These are phyloP conservation scores for Dryomyza anilis DNA, from an alignment of 2,888 invertebrate genomes.

Conservation along the genomic window DNA sequence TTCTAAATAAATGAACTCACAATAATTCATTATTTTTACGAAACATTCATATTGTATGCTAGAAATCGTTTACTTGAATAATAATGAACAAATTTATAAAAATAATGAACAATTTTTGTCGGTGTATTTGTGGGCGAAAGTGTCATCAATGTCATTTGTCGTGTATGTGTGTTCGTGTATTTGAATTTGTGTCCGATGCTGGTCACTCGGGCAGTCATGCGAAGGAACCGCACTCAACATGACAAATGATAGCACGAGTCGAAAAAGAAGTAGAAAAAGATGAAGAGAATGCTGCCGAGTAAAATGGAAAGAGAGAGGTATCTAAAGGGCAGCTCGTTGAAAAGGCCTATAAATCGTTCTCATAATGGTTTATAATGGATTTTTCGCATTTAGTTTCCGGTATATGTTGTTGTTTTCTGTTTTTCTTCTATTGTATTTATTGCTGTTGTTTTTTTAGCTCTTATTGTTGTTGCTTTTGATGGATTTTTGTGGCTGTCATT, in stretches of 20 bases:
- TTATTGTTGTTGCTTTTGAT: neutral
- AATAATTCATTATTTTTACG: too few species aligned
- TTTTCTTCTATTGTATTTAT: neutral
- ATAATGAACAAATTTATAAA: too few species aligned
- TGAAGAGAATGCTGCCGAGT: too few species aligned
- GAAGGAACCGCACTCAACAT: slow-evolving; percentile 35
- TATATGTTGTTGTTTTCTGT: neutral
- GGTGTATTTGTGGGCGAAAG: too few species aligned
- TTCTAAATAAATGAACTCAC: too few species aligned
- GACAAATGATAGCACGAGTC: slow-evolving; percentile 47
- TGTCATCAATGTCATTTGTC: too few species aligned
- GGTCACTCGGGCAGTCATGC: slow-evolving; percentile 34
- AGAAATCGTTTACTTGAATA: too few species aligned
- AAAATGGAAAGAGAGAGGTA: neutral
- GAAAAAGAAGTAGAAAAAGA: too few species aligned
- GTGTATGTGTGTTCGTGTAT: too few species aligned
- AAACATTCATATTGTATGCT: too few species aligned
- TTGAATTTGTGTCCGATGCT: neutral
- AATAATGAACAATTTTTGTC: too few species aligned
- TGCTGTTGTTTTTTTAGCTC: neutral
- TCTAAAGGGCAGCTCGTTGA: neutral
- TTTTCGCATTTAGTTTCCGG: slow-evolving; percentile 20
- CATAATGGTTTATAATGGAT: slow-evolving; percentile 31
- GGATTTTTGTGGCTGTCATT: neutral
- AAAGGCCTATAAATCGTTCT: slow-evolving; percentile 17